Base-by-base conservation (phyloP, 1,140 invertebrate species). In the Nasonia giraulti region DNA sequence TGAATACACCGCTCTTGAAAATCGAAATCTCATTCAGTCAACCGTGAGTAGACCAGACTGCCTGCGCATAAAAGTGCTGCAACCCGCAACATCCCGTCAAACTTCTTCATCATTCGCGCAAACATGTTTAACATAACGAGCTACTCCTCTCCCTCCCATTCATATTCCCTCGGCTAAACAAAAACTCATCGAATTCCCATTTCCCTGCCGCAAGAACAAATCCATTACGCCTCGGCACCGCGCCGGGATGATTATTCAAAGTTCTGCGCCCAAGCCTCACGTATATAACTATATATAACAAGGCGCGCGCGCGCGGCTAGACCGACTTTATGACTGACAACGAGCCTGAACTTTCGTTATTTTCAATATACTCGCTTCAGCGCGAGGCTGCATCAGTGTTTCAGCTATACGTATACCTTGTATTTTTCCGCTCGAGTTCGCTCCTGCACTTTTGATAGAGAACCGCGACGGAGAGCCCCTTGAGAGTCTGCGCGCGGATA, bases 381-480 rank as follows among this genome's bases (percentile, higher is more conserved):
- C 0, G 1, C 17, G 55, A 17, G 14, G 20, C 20, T 50, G 47
- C 47, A 27, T 27, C 27, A 50, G 55, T 62, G 20, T 7, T 44
- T 8, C 7, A 37, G 33, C 40, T 44, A 8, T 44, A 44, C 0
- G 12, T n/a, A 20, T 62, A 62, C 55, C 23, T 71, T 31, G 40
- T 62, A 50, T 83, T 83, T 78, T 83, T 78, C n/a, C 62, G 12
- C 76, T 47, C 20, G 74, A 83, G 33, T 6, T 76, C 68, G 33
- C 33, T 66, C 17, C n/a, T 55, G 55, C 55, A 62, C 3, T 62
- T 20, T 62, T 17, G 55, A 62, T 62, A 62, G 20, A 62, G 40
- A 62, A 20, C 17, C 55, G 55, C 55, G 20, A 81, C 8, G 27
- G 14, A 40, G 68, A 44, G 20, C 69, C 80, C 10, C 40, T 81